phyloP scores from a whole-genome alignment of 1,140 invertebrate species.

The Dryas iulia region DNA sequence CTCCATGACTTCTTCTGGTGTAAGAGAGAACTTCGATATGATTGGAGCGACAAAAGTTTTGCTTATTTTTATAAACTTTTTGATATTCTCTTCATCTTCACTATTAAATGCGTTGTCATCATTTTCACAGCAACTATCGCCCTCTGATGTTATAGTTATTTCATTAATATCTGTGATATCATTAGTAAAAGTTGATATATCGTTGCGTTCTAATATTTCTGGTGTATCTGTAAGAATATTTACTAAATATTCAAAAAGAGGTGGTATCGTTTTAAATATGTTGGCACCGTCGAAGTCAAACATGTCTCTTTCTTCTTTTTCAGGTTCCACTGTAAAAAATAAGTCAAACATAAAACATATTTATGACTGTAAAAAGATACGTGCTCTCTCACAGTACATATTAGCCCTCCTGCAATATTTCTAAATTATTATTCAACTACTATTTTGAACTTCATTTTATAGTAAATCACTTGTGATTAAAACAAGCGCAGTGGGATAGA shows the following conservation, averaged over 20 bases:
- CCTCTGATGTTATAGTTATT: neutral
- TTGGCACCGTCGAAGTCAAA: conserved; percentile 19
- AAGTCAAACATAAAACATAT: neutral
- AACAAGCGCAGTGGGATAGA: no score
- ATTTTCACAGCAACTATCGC: neutral
- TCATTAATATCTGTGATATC: conserved; percentile 11
- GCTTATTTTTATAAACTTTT: neutral
- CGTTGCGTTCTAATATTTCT: conserved; percentile 47
- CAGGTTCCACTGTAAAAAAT: neutral
- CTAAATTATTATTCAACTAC: no score
- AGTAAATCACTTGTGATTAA: no score
- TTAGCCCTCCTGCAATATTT: no score
- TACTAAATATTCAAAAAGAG: conserved; percentile 45
- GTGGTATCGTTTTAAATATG: conserved; percentile 43
- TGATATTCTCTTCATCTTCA: neutral
- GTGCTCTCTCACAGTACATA: no score
- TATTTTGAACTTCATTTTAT: no score
- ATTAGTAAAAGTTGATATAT: conserved; percentile 32
- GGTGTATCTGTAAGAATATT: conserved; percentile 39
- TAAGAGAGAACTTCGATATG: conserved; percentile 8
- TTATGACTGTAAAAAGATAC: no score
- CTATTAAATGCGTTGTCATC: conserved; percentile 6
- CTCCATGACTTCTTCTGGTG: conserved; percentile 38
- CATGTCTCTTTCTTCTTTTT: neutral
- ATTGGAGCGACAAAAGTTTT: neutral